Evolutionary conservation across 37 sponge, comb jelly and placozoan species (phyloP), one percentile per base, ranked within the genome.

Genomic region (Ianthella basta): DNA sequence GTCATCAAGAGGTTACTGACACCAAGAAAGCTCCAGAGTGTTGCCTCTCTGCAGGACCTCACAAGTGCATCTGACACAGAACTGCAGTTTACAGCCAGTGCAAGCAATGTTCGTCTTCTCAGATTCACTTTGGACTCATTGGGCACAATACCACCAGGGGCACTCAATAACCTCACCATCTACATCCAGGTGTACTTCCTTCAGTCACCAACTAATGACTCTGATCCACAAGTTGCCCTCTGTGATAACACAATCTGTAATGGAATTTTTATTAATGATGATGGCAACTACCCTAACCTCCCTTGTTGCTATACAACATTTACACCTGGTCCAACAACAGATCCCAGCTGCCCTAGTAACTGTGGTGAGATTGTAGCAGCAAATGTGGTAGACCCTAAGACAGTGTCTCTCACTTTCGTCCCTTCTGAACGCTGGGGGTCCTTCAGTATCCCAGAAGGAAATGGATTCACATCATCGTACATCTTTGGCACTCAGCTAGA

Each of bases 141-240:
- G n/a, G n/a, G n/a, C n/a, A n/a, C n/a, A n/a, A n/a, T n/a, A n/a
- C n/a, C n/a, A n/a, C n/a, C n/a, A n/a, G n/a, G n/a, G n/a, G n/a
- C n/a, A n/a, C n/a, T n/a, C n/a, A n/a, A n/a, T n/a, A n/a, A 72
- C 73, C 32, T 72, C 20, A 40, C 39, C 5, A 40, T 72, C 13
- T 38, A 72, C 37, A 32, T 72, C 13, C 32, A 72, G 30, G 13
- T 72, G 20, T 72, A 72, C 40, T 29, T 72, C 36, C 73, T 20
- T 38, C 39, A 72, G 8, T 40, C 73, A 72, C 73, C 73, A 72
- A 72, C 73, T 72, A 14, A 13, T 72, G 73, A 72, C 30, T 72
- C 73, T 38, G 73, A 72, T 72, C 73, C 73, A 37, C 37, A 37
- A 8, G 19, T 72, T 6, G 10, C 14, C 14, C 23, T 72, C 40